Evolutionary conservation across 2,888 invertebrate genomes (phyloP).

Genomic region (Eulithis prunata): DNA sequence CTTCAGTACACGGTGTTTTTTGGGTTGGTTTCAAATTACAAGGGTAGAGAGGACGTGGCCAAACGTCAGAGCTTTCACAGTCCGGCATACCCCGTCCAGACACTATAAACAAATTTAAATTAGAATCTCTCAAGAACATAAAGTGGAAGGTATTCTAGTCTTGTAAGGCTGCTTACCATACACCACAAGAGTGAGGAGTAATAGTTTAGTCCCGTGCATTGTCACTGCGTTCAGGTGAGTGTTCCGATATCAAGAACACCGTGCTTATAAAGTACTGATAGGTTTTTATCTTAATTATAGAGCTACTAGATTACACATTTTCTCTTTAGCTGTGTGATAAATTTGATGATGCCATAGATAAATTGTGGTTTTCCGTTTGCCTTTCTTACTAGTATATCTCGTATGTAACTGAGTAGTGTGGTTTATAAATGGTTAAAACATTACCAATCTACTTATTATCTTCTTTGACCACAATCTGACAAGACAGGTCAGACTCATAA

Average conservation of each 20-base stretch:
- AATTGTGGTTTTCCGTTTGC: conserved; percentile 16
- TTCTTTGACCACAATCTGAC: too few species aligned
- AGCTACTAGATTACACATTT: conserved; percentile 2
- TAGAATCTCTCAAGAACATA: neutral
- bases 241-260: conserved; percentile 3
- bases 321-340: conserved; percentile 2
- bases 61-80: conserved; percentile 45
- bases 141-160: neutral
- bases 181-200: conserved; percentile 48
- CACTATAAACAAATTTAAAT: conserved; percentile 26
- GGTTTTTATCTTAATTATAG: conserved; percentile 9
- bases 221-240: conserved; percentile 8
- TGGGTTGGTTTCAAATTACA: conserved; percentile 7
- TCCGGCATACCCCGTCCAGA: conserved; percentile 35
- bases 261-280: conserved; percentile 17
- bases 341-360: neutral
- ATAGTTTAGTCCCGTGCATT: conserved; percentile 44
- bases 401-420: neutral
- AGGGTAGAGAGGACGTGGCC: conserved; percentile 23
- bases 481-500: too few species aligned
- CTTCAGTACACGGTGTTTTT: neutral
- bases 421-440: conserved; percentile 7
- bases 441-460: neutral
- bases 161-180: conserved; percentile 49
- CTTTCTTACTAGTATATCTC: neutral